phyloP scores from a whole-genome alignment of 2,888 invertebrate species.

The Scrobipalpa atriplicella region DNA sequence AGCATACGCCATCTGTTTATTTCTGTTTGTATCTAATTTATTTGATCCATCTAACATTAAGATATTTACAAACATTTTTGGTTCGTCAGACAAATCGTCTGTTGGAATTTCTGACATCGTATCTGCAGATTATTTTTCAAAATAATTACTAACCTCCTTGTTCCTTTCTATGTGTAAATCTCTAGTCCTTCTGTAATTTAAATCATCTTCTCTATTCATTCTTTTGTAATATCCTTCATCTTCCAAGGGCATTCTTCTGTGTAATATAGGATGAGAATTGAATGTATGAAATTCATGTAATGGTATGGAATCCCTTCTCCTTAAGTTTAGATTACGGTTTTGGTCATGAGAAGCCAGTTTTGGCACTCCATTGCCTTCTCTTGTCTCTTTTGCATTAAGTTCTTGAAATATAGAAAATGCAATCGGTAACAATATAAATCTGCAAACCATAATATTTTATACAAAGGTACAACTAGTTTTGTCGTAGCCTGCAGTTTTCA shows the following conservation, averaged over 20 bases:
- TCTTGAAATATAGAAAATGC: not conserved
- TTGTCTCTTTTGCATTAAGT: not conserved
- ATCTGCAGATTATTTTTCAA: not conserved
- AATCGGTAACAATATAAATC: not conserved
- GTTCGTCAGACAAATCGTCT: not conserved
- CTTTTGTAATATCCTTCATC: not conserved
- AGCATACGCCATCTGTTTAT: too few relatives aligned
- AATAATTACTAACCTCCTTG: conserved; percentile 10
- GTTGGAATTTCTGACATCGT: not conserved
- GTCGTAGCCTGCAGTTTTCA: not conserved
- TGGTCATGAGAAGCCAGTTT: not conserved
- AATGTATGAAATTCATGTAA: conserved; percentile 32
- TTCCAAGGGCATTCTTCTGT: conserved; percentile 9
- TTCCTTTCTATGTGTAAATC: conserved; percentile 26
- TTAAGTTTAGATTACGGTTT: conserved; percentile 21
- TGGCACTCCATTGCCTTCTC: not conserved
- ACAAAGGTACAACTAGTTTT: not conserved
- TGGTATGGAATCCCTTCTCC: conserved; percentile 36
- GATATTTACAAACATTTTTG: not conserved
- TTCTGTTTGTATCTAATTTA: too few relatives aligned
- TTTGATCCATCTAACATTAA: too few relatives aligned
- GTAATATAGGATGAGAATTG: not conserved
- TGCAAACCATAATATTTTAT: not conserved
- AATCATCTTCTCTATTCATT: conserved; percentile 28
- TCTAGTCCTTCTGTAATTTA: conserved; percentile 34